These are phyloP conservation scores for Labia minor DNA, from an alignment of 2,888 invertebrate genomes.

Conservation along the genomic window DNA sequence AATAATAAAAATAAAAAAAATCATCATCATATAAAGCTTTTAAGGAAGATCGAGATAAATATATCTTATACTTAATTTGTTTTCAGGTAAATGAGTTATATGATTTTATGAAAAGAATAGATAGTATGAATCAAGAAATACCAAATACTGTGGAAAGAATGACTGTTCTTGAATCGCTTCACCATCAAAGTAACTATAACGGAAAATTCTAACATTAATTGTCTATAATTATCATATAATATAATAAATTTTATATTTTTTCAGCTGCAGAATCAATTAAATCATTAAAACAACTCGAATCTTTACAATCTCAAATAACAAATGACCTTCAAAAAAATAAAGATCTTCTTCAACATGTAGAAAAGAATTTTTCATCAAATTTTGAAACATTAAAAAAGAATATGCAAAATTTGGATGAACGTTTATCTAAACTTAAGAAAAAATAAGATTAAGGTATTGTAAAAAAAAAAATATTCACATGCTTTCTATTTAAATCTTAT, in stretches of 20 bases:
- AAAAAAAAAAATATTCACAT: no score
- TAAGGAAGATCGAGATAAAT: no score
- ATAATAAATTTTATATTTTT: conserved; percentile 30
- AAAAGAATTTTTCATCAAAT: conserved; percentile 69
- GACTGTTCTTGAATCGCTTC: conserved; percentile 73
- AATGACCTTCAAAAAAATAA: conserved; percentile 67
- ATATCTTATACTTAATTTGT: conserved; percentile 17
- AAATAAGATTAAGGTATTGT: conserved; percentile 21
- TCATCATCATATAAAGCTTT: no score
- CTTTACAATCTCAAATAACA: conserved; percentile 59
- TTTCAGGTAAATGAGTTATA: conserved; percentile 70
- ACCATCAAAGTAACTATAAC: conserved; percentile 67
- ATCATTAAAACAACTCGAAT: conserved; percentile 69
- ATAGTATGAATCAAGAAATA: conserved; percentile 64
- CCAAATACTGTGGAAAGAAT: conserved; percentile 74
- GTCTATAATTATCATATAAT: no score
- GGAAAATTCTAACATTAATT: no score
- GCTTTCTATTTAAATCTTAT: no score
- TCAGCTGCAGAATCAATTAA: conserved; percentile 81
- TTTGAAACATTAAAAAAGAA: conserved; percentile 67
- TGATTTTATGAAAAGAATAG: conserved; percentile 76
- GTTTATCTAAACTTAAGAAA: conserved; percentile 52
- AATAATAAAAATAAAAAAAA: not conserved
- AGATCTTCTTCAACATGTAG: conserved; percentile 62
- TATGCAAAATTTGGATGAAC: conserved; percentile 59